Base-by-base conservation (phyloP, 2,113 vertebrate species). In the Hystrix brachyura region DNA sequence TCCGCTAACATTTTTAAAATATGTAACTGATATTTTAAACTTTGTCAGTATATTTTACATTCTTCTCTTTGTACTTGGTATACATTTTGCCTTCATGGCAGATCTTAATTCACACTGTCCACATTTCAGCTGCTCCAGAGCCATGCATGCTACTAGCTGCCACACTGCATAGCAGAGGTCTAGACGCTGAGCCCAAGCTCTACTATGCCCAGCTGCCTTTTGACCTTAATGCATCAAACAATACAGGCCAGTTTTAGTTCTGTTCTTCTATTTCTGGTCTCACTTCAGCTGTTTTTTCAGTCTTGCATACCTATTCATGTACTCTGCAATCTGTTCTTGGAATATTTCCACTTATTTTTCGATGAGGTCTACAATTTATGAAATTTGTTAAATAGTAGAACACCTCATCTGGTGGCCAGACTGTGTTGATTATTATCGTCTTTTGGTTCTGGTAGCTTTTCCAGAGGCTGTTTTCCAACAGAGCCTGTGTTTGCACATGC, bases 351-450 rank as follows among this genome's bases (percentile, higher is more conserved):
- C 19, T 82, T 86, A 74, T 81, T 94, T 93, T 62, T 6, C 78
- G 90, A 84, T 0, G 18, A 97, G 67, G 72, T 64, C 57, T 71
- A 53, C 11, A 72, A 69, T 76, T 94, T 91, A 78, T 78, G 32
- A 71, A 91, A 65, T 71, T 79, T 72, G 86, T 95, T 84, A 48
- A 85, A 79, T 62, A 83, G 90, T 59, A 27, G 83, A 94, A 91
- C 25, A 57, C 79, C 80, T 94, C 80, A 34, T 91, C 91, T 95
- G 94, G 90, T 90, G 87, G 51, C n/a, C 94, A 97, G 79, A 83
- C 92, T 71, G 87, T 94, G 64, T 65, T 94, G 92, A 79, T 64
- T 80, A 15, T 80, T 79, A 53, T 76, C n/a, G 19, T 59, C 89
- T 60, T 87, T 95, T 59, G 67, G 72, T 59, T 90, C 80, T 1